Evolutionary conservation across 2,113 vertebrate genomes (phyloP).

Genomic region (Barbus barbus): DNA sequence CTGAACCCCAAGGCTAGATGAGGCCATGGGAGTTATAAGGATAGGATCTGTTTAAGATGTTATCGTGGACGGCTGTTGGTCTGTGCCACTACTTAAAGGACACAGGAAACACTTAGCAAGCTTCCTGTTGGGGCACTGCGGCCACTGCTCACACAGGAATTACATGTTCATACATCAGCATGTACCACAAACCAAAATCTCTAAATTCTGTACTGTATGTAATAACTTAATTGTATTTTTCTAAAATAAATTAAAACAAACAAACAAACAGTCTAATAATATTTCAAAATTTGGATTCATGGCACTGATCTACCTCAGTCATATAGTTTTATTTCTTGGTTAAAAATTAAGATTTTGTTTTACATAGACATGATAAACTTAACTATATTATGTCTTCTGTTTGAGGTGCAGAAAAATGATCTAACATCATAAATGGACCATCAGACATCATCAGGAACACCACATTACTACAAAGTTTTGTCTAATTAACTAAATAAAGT

Average conservation of each 20-base stretch:
- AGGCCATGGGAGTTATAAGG: constrained; percentile 55
- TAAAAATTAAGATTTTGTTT: too few relatives aligned
- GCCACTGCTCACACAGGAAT: constrained; percentile 21
- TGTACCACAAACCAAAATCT: not conserved
- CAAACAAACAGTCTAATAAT: not conserved
- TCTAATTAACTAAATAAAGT: too few relatives aligned
- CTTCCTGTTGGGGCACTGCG: constrained; percentile 56
- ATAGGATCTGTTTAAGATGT: constrained; percentile 55
- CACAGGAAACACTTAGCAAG: constrained; percentile 65
- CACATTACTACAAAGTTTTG: too few relatives aligned
- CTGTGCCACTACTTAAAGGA: constrained; percentile 43
- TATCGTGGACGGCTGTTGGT: constrained; percentile 58
- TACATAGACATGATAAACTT: too few relatives aligned
- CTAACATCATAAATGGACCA: too few relatives aligned
- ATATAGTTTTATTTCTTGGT: too few relatives aligned
- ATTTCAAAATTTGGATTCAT: too few relatives aligned
- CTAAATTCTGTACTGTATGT: not conserved
- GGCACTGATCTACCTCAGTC: too few relatives aligned
- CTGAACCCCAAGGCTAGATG: constrained; percentile 54
- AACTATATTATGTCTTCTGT: too few relatives aligned
- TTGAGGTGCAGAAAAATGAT: too few relatives aligned
- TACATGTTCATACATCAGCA: not conserved
- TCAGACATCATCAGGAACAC: too few relatives aligned
- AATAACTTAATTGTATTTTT: not conserved
- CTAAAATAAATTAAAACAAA: not conserved